A percentile compares a stretch with the other conserved stretches of the same genome.
phyloP scores from a whole-genome alignment of 2,797 vertebrate genomes.

The Spinus pinus region DNA sequence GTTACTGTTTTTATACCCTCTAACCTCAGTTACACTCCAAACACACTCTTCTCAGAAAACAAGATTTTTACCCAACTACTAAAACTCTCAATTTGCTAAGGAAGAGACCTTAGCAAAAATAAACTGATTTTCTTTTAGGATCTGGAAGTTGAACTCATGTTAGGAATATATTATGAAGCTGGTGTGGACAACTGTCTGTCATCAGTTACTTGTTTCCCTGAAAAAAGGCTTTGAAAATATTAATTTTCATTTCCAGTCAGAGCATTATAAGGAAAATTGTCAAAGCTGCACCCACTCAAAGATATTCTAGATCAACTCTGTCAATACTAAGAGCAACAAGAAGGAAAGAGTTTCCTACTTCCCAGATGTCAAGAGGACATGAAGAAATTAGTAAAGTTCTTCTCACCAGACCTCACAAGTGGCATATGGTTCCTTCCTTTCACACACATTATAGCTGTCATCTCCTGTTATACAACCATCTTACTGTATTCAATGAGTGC shows the following conservation, averaged over 20 bases:
- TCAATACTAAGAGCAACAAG: background rate
- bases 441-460: background rate
- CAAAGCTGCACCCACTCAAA: background rate
- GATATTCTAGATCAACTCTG: background rate
- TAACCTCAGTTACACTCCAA: background rate
- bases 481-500: background rate
- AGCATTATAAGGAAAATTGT: background rate
- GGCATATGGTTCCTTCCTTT: background rate
- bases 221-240: background rate
- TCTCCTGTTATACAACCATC: background rate
- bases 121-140: background rate
- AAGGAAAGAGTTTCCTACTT: background rate
- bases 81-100: background rate
- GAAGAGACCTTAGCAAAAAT: background rate
- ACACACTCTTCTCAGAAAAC: background rate
- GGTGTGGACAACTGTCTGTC: background rate
- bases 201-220: background rate
- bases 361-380: background rate
- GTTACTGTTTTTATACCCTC: background rate
- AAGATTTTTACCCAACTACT: background rate
- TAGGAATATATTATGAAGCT: background rate
- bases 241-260: background rate
- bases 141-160: background rate
- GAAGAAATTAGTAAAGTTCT: background rate
- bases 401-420: background rate